Base-by-base conservation (phyloP, 2,888 invertebrate genomes). In the Agrenia bidenticulata region DNA sequence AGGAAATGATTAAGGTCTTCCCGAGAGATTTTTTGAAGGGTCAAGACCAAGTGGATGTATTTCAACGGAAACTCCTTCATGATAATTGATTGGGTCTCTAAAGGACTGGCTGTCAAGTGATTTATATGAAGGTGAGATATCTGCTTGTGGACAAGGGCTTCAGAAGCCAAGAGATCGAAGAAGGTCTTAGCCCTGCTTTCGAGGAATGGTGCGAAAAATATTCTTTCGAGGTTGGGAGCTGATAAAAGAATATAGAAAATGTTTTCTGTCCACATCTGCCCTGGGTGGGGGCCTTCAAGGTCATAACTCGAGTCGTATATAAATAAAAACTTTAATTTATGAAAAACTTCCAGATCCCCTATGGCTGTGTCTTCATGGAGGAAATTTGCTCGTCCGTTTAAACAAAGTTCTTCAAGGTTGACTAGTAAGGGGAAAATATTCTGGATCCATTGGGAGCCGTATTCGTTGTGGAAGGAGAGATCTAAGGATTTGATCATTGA, bases 281-380 rank as follows among this genome's bases (percentile, higher is more conserved):
- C 2, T 2, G 61, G 64, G n/a, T 64, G 61, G 24, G 57, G 61
- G 11, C 61, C 57, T 50, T 67, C 64, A 19, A 67, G 24, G 24
- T 67, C 67, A 39, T 64, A 67, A 32, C 67, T 67, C 1, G 67
- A 67, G 51, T 67, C 67, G 39, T 67, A 67, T 21, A 67, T 64
- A 32, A 67, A 67, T 9, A 67, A 58, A 49, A 57, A 64, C 39
- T 64, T 67, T 37, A 67, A 32, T 1, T 64, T 56, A 2, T 61
- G 56, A 23, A 67, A 50, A 1, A 53, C 41, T 17, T 54, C 53
- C n/a, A 63, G 58, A 45, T 61, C 64, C 7, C 50, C 2, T 1
- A 64, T 61, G 1, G 59, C 17, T n/a, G 64, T 61, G 15, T 67
- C 64, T 24, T 67, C 67, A 32, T 64, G 61, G 11, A 67, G 19